Base-by-base conservation (phyloP, 2,888 invertebrate genomes). In the Platycheirus rosarum region DNA sequence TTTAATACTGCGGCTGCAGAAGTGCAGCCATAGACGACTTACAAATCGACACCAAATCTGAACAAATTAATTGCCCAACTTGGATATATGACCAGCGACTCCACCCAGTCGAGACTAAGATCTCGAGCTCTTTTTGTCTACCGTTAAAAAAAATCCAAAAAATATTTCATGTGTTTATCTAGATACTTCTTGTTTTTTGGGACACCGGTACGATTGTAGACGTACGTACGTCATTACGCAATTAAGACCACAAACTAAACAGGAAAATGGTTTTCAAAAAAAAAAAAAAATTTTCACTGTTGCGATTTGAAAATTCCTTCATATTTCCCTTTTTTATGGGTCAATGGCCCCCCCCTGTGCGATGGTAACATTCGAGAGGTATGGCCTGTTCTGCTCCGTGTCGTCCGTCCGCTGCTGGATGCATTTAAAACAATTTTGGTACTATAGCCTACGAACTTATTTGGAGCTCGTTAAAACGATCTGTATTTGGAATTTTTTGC, bases 401-500 rank as follows among this genome's bases (percentile, higher is more conserved):
- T 32, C 29, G 8, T 32, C 29, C 8, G 29, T 20, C 63, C 16
- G 9, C 26, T n/a, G n/a, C 32, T 63, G 57, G 85, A 74, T 18
- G 60, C 73, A 69, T 80, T 76, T 73, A 66, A 77, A 66, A 71
- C 53, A 35, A 66, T 75, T 80, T 75, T 20, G 23, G 66, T 68
- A 57, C 11, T 16, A 14, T 29, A 29, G 37, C 9, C 46, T 20
- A 23, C 60, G 57, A 75, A 69, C 73, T 42, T 74, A 77, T 85
- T 85, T 85, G 85, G 85, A 84, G 85, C 85, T 85, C 85, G 85
- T 85, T 85, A 85, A 85, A 85, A 76, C 84, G 85, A 77, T 84
- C 85, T 85, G 84, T 85, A 85, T 85, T 85, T 85, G 85, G 85
- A 71, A 32, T 77, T 79, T 76, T 77, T 74, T 70, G 69, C 75